Percentiles rank a stretch among this genome's conserved stretches.
Conservation (phyloP, 1,140 invertebrate species). For the Muscidifurax raptorellus region DNA sequence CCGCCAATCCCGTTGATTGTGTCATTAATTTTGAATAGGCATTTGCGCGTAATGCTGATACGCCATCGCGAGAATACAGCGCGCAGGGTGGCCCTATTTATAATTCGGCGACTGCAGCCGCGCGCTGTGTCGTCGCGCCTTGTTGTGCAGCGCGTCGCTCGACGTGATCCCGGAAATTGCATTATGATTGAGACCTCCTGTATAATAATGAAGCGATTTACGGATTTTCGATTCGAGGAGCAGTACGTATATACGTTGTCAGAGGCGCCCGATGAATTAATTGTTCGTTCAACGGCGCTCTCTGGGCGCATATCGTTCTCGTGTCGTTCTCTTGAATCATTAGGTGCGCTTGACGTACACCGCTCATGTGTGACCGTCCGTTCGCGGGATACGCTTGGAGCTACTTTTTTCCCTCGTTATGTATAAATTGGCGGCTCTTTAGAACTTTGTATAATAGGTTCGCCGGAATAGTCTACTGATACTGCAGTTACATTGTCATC, state of each 20-base stretch:
- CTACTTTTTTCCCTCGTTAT: too few relatives aligned
- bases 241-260: not conserved
- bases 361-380: too few relatives aligned
- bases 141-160: not conserved
- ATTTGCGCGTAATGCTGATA: conserved; percentile 2
- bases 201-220: not conserved
- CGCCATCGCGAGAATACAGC: too few relatives aligned
- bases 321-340: not conserved
- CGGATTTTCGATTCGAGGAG: conserved; percentile 10
- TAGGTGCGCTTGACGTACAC: too few relatives aligned
- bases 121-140: conserved; percentile 3
- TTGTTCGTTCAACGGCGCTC: not conserved
- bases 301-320: not conserved
- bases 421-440: too few relatives aligned
- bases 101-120: conserved; percentile 32
- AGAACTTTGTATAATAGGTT: too few relatives aligned
- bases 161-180: not conserved
- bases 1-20: conserved; percentile 38
- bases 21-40: conserved; percentile 42
- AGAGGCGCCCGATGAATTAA: not conserved
- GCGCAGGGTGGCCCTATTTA: conserved; percentile 17
- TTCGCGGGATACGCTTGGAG: too few relatives aligned
- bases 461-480: too few relatives aligned
- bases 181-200: conserved; percentile 11
- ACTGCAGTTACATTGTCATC: too few relatives aligned